Percentiles rank a stretch among this genome's conserved stretches.
Conservation (phyloP, 2,888 invertebrate genomes). For the Amblyteles armatorius region DNA sequence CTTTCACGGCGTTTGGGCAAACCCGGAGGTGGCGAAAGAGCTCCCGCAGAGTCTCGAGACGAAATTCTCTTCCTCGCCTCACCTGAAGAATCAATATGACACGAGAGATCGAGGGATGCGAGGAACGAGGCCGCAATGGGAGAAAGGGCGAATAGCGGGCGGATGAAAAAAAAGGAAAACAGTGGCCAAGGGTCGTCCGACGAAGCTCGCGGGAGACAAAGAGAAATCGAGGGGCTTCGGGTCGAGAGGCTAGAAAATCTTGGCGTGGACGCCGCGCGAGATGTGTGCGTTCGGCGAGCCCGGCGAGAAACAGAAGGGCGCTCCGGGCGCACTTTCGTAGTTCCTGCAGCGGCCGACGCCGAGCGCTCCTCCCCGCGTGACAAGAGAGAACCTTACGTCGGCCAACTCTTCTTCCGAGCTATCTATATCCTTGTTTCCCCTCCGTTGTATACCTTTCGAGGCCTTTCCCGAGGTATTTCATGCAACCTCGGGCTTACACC, state of each 20-base stretch:
- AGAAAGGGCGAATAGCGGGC: constrained; percentile 2
- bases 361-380: constrained; percentile 39
- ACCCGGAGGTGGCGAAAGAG: constrained; percentile 15
- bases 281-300: neutral
- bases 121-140: neutral
- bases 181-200: neutral
- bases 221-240: neutral
- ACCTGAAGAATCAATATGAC: constrained; percentile 65
- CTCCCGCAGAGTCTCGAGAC: constrained; percentile 27
- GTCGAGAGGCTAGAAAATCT: constrained; percentile 14
- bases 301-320: constrained; percentile 31
- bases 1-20: constrained; percentile 17
- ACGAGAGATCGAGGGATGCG: constrained; percentile 1
- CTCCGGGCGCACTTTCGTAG: constrained; percentile 17
- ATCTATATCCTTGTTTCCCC: constrained; percentile 11
- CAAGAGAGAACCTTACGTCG: constrained; percentile 1
- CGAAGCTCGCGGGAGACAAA: neutral
- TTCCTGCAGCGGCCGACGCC: constrained; percentile 31
- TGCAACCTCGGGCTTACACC: constrained; percentile 51
- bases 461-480: constrained; percentile 32
- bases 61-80: constrained; percentile 16
- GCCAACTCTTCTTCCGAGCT: neutral
- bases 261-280: neutral
- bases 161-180: neutral
- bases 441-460: constrained; percentile 1